Conservation (phyloP, 2,888 invertebrate genomes). For the Keiferia lycopersicella region DNA sequence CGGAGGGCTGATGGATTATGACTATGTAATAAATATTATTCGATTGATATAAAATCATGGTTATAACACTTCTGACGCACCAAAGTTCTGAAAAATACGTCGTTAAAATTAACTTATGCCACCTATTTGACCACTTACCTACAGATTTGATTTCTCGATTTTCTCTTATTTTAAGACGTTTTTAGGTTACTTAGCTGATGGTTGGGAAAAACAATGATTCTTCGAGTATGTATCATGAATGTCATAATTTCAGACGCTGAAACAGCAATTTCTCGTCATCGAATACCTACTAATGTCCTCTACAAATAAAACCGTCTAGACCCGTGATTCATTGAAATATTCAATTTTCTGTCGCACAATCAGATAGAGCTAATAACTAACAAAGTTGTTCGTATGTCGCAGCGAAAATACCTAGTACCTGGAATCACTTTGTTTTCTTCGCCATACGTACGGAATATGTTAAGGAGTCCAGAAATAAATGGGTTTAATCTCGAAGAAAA, state of each 20-base stretch:
- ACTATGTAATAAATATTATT: too few species aligned
- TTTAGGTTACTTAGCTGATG: too few species aligned
- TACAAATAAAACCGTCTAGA: constrained; percentile 29
- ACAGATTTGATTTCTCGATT: too few species aligned
- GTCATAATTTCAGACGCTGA: neutral
- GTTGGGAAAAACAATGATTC: too few species aligned
- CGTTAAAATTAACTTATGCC: too few species aligned
- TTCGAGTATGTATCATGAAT: too few species aligned
- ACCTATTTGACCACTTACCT: too few species aligned
- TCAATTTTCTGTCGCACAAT: constrained; percentile 52
- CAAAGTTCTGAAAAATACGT: too few species aligned
- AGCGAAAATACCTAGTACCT: constrained; percentile 44
- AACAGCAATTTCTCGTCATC: neutral
- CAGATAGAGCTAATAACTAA: constrained; percentile 50
- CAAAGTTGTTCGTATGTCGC: constrained; percentile 49
- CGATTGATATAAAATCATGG: too few species aligned
- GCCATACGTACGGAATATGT: constrained; percentile 35
- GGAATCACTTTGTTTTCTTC: constrained; percentile 51
- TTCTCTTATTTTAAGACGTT: too few species aligned
- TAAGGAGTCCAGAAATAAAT: constrained; percentile 32
- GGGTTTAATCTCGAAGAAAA: constrained; percentile 36
- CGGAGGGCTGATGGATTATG: too few species aligned
- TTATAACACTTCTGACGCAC: too few species aligned
- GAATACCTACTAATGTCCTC: neutral
- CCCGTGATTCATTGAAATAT: constrained; percentile 48